These are phyloP conservation scores for Rhinophrynus dorsalis DNA, from an alignment of 2,797 vertebrate genomes.

Conservation along the genomic window DNA sequence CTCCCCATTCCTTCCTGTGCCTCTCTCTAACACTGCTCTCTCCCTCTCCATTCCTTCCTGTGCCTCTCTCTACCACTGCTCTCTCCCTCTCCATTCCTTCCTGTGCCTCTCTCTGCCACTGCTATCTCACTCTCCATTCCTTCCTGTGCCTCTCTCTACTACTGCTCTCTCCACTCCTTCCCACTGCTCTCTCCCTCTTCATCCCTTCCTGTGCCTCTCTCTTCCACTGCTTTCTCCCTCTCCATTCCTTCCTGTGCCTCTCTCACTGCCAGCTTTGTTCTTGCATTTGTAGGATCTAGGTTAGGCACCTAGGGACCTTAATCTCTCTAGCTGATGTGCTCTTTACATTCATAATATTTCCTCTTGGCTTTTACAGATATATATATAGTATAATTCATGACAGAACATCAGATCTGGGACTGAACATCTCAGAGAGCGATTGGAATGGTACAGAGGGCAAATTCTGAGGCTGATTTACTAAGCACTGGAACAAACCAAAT, in stretches of 20 bases:
- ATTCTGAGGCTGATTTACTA: too few species aligned
- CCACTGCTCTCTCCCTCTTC: not conserved
- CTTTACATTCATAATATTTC: slow-evolving; percentile 21
- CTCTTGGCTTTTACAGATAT: slow-evolving; percentile 22
- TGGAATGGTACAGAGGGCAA: not conserved
- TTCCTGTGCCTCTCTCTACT: too few species aligned
- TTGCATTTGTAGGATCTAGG: slow-evolving; percentile 39
- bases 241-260: slow-evolving; percentile 3
- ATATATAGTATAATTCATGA: not conserved
- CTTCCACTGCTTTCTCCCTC: not conserved
- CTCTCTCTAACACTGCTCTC: too few species aligned
- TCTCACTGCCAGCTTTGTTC: slow-evolving; percentile 11
- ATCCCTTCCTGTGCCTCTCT: not conserved
- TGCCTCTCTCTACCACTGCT: too few species aligned
- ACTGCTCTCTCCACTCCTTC: not conserved
- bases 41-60: too few species aligned
- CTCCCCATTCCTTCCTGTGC: too few species aligned
- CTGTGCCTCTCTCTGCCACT: too few species aligned
- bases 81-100: too few species aligned
- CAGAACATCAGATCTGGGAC: slow-evolving; percentile 18
- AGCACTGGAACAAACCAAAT: too few species aligned
- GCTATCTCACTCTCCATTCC: too few species aligned
- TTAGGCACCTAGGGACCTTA: slow-evolving; percentile 42
- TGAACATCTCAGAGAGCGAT: not conserved
- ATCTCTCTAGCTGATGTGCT: slow-evolving; percentile 2